Base-by-base conservation (phyloP, 2,797 vertebrate species). In the Malurus leucopterus region DNA sequence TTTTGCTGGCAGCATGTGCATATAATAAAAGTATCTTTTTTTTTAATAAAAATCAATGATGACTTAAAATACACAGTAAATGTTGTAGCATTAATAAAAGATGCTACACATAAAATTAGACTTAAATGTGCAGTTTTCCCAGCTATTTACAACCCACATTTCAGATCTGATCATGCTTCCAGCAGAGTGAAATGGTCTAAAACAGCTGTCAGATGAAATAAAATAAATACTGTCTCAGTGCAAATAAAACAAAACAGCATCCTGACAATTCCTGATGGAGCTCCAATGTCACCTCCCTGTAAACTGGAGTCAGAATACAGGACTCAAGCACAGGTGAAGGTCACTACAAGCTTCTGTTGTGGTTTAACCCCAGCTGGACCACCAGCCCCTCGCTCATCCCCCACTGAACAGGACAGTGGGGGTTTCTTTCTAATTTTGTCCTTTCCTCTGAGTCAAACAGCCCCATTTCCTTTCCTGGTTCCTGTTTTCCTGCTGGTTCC, bases 1-100 rank as follows among this genome's bases (percentile, higher is more conserved):
- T 96, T 95, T 96, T 86, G n/a, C 54, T 96, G 93, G 75, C 92
- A 93, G 89, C 59, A 73, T 79, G 85, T 34, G 58, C 76, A 78
- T 90, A 68, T 64, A 91, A 94, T 94, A 95, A 95, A 97, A 94
- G 34, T 89, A 89, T 86, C 38, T 92, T 84, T 95, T 92, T 95
- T 90, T 91, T 96, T 93, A 96, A 97, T 97, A 96, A 96, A 97
- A 97, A 96, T 96, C 96, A 96, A 86, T 90, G 92, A 92, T 88
- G 96, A 90, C 93, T 95, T 95, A 95, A 96, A 96, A 96, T 83
- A 87, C 32, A 91, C 93, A 93, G 86, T 95, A 95, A 96, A 95
- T 78, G 91, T 78, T 89, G 84, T 67, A 93, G 77, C 87, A 86
- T 95, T 96, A 96, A 95, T 97, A 97, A 97, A 97, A 93, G 76